Conservation (phyloP, 2,797 vertebrate genomes). For the Bryconaethiops microstoma region DNA sequence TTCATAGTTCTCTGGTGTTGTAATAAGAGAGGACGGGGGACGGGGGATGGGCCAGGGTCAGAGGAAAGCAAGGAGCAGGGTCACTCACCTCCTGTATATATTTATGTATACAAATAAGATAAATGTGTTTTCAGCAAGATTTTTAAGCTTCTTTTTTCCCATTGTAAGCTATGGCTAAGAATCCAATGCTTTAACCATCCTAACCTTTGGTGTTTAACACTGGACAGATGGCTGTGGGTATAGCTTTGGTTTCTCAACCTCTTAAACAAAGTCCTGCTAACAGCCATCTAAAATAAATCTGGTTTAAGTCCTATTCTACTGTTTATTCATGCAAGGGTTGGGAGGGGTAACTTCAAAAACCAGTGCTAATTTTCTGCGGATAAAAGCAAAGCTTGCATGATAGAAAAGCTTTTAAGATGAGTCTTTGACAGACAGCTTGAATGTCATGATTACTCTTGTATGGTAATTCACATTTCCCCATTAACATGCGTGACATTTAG, state of each 20-base stretch:
- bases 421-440: constrained; percentile 60
- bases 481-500: neutral
- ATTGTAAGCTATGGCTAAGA: constrained; percentile 30
- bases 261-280: constrained; percentile 15
- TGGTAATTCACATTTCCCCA: constrained; percentile 59
- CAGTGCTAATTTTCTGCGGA: constrained; percentile 9
- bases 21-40: constrained; percentile 23
- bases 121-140: neutral
- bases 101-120: neutral
- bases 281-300: constrained; percentile 33
- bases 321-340: constrained; percentile 21
- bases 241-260: constrained; percentile 6
- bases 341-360: constrained; percentile 18
- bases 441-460: constrained; percentile 69
- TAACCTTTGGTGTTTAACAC: constrained; percentile 23
- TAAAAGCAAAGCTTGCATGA: constrained; percentile 38
- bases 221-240: constrained; percentile 40
- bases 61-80: neutral
- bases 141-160: constrained; percentile 10
- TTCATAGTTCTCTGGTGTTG: constrained; percentile 40
- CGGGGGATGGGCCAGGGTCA: neutral
- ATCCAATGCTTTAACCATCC: constrained; percentile 3
- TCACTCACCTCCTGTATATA: neutral
- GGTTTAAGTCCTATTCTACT: constrained; percentile 13
- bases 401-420: constrained; percentile 60